A percentile compares a stretch with the other conserved stretches of the same genome.
Conservation (phyloP, 2,888 invertebrate genomes). For the Kryphioiulus occultus region DNA sequence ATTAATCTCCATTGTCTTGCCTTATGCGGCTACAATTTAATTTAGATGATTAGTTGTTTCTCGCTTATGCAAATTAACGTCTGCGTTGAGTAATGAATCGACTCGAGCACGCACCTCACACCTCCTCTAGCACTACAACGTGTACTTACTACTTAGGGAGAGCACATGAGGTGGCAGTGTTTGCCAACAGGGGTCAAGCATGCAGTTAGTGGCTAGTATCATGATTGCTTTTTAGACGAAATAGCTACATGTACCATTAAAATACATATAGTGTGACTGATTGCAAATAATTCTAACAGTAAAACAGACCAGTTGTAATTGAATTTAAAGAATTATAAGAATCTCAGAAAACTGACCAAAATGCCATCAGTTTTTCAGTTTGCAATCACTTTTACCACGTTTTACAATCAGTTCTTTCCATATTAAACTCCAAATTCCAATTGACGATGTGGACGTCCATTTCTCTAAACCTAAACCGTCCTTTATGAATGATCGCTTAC, state of each 20-base stretch:
- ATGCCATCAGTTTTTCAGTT: too few species aligned
- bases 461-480: too few species aligned
- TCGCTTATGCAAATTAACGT: slow-evolving; percentile 36
- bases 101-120: slow-evolving; percentile 25
- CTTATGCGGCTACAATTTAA: slow-evolving; percentile 43
- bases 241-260: neutral
- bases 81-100: slow-evolving; percentile 33
- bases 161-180: neutral
- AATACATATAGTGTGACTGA: too few species aligned
- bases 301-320: too few species aligned
- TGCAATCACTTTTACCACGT: too few species aligned
- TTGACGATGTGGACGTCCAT: too few species aligned
- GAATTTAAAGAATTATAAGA: too few species aligned
- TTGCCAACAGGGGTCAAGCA: neutral
- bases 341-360: too few species aligned
- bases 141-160: neutral
- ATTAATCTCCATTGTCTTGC: slow-evolving; percentile 37
- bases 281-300: too few species aligned
- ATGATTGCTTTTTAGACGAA: neutral
- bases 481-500: too few species aligned
- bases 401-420: too few species aligned
- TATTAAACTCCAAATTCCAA: too few species aligned
- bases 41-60: slow-evolving; percentile 46
- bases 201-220: neutral
- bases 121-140: neutral